Evolutionary conservation across 2,113 vertebrate species (phyloP).

Genomic region (Stercorarius parasiticus): DNA sequence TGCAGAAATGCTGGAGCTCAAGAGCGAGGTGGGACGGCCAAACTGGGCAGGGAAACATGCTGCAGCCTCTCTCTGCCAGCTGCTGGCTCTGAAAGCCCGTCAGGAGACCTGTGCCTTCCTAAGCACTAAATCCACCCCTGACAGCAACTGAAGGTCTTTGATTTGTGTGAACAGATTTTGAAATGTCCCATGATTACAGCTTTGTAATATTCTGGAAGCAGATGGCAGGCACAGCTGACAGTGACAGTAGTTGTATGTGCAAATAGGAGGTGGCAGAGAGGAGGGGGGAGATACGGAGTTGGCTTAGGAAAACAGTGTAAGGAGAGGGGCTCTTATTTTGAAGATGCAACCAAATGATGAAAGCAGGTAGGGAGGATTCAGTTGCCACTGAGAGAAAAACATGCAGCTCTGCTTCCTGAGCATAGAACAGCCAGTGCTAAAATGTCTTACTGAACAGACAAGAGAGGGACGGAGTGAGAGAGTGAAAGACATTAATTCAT

Average conservation of each 20-base stretch:
- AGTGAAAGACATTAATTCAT: neutral
- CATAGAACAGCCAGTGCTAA: neutral
- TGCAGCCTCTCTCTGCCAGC: neutral
- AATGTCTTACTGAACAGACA: neutral
- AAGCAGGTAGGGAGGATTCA: slow-evolving; percentile 5
- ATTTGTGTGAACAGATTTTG: slow-evolving; percentile 65
- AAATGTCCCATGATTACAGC: slow-evolving; percentile 65
- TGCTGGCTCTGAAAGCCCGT: neutral
- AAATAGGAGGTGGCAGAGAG: slow-evolving; percentile 59
- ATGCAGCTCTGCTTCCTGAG: neutral
- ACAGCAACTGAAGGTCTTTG: slow-evolving; percentile 30
- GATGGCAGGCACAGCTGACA: slow-evolving; percentile 77
- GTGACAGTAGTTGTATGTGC: slow-evolving; percentile 30
- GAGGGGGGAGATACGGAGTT: neutral
- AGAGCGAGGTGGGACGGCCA: neutral
- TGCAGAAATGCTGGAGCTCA: neutral
- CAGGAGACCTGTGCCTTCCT: neutral
- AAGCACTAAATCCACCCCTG: neutral
- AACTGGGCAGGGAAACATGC: neutral
- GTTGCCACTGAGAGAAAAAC: neutral
- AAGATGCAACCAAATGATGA: neutral
- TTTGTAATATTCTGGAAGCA: slow-evolving; percentile 71
- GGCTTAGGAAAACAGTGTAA: neutral
- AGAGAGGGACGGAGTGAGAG: neutral
- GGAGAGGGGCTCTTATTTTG: slow-evolving; percentile 13